Evolutionary conservation across 2,797 vertebrate species (phyloP).

Genomic region (Aselliscus stoliczkanus): DNA sequence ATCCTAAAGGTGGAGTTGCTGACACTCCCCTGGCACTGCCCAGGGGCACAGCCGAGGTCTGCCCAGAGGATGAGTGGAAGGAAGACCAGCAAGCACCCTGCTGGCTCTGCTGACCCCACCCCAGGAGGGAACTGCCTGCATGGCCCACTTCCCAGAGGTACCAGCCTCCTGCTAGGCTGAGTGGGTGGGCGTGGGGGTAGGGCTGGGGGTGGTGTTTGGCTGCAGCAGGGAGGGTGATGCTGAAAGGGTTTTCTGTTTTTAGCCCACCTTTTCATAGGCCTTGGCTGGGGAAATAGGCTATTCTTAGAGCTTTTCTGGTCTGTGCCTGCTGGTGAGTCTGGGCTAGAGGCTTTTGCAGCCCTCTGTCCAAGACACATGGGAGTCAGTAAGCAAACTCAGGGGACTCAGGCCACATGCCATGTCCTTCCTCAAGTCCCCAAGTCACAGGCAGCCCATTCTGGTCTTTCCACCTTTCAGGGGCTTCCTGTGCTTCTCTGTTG

Average conservation of each 20-base stretch:
- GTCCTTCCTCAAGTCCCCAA: background rate
- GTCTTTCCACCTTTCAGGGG: background rate
- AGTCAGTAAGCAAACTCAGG: background rate
- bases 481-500: background rate
- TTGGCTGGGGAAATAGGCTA: background rate
- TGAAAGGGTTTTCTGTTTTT: background rate
- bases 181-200: too few species aligned
- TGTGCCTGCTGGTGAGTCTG: background rate
- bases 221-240: background rate
- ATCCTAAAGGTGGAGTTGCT: background rate
- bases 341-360: background rate
- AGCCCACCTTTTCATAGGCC: background rate
- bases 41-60: background rate
- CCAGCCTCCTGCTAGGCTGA: background rate
- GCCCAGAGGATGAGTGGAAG: background rate
- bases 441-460: background rate
- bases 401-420: background rate
- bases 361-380: fast-evolving
- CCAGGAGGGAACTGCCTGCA: background rate
- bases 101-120: background rate
- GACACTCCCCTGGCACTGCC: background rate
- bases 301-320: background rate
- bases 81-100: background rate
- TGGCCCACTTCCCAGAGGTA: background rate
- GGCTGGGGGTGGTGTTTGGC: background rate